A percentile compares a stretch with the other conserved stretches of the same genome.
Evolutionary conservation across 2,888 invertebrate species (phyloP).

Genomic region (Ypsolopha scabrella): DNA sequence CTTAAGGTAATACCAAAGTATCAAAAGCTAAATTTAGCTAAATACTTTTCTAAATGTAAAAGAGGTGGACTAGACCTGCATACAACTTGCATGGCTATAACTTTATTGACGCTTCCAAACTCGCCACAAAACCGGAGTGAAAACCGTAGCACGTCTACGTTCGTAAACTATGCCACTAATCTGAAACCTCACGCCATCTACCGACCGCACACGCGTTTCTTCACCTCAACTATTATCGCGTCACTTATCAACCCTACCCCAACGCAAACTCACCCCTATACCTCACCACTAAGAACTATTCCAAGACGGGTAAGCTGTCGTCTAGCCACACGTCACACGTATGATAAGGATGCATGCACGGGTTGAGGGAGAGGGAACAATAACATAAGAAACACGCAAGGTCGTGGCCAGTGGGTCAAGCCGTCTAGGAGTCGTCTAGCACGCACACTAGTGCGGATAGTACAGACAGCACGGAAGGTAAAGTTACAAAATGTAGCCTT

Average conservation of each 20-base stretch:
- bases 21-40: too few species aligned
- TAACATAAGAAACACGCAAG: slow-evolving; percentile 64
- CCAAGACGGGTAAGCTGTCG: background rate
- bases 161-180: background rate
- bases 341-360: slow-evolving; percentile 25
- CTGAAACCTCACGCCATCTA: slow-evolving; percentile 1
- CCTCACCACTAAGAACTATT: background rate
- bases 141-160: background rate
- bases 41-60: too few species aligned
- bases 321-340: slow-evolving; percentile 20
- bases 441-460: slow-evolving; percentile 46
- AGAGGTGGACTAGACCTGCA: too few species aligned
- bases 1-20: too few species aligned
- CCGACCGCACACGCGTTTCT: background rate
- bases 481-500: background rate
- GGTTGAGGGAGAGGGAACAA: slow-evolving; percentile 35
- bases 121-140: background rate
- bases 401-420: slow-evolving; percentile 65
- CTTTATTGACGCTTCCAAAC: background rate
- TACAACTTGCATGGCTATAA: too few species aligned
- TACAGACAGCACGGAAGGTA: slow-evolving; percentile 2
- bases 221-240: background rate
- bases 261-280: background rate
- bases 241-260: background rate
- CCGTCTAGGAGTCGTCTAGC: slow-evolving; percentile 64